Base-by-base conservation (phyloP, 2,797 vertebrate species). In the Neomorphus geoffroyi region DNA sequence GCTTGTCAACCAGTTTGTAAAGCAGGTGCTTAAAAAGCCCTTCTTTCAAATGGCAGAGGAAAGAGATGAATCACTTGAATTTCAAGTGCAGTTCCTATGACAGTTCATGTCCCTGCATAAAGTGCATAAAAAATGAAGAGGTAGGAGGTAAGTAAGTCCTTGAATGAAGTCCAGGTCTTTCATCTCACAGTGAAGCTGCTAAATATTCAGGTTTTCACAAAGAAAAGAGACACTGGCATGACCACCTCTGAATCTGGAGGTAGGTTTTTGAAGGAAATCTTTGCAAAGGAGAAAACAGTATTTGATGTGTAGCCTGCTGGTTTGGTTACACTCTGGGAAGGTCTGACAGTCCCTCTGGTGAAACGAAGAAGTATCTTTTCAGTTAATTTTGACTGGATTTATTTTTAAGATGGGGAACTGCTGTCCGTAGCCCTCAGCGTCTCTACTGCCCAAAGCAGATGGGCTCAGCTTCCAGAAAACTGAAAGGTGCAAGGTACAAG, bases 121-220 rank as follows among this genome's bases (percentile, higher is more conserved):
- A 91, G 80, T 66, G 48, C 66, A 88, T 84, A 35, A 83, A 81
- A 90, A 86, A 88, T 84, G 66, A 92, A 88, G 73, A 93, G 8
- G 15, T 50, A 80, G 54, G 41, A 92, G 22, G 16, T 28, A 80
- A 91, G 13, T 28, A 78, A 91, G 72, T 46, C 43, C 46, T 88
- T 92, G 80, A 88, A 64, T 32, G 24, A 93, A 92, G 77, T 84
- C 62, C 82, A 84, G 11, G 24, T 73, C 80, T 88, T 92, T 90
- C 11, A 79, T 79, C 62, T 81, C 58, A 62, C 21, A 41, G 32
- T 27, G 33, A 90, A 94, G 33, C 56, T 86, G 61, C 56, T 86
- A 78, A 88, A 84, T 86, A 79, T 93, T 84, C 62, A 60, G 28
- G 7, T 80, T 93, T 90, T 86, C 26, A 45, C 54, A 60, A 4